Evolutionary conservation across 2,888 invertebrate species (phyloP), one percentile per base, ranked within the genome.

Genomic region (Ctena decussata): DNA sequence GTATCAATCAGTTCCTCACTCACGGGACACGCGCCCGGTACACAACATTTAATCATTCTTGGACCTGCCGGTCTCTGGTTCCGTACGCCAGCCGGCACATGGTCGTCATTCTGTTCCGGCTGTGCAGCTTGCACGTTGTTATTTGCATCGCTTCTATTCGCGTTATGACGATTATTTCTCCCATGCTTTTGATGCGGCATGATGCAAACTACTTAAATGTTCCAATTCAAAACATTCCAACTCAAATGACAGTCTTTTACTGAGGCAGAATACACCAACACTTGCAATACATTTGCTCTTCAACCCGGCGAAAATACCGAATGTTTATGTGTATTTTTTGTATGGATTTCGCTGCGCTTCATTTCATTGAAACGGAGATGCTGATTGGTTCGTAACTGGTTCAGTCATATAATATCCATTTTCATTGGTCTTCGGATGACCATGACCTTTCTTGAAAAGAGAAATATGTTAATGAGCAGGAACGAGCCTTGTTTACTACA

Each of bases 181-280:
- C 81, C 88, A 80, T 93, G 92, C 84, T 92, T 93, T 76, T 91
- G 90, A 74, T 93, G 92, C 49, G 94, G 94, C 94, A 94, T 94
- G 37, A 60, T 89, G 49, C 49, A 49, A 76, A 69, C 75, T 74
- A 39, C 46, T 27, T 32, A 60, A 21, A 8, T 32, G 46, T 70
- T 79, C 57, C 82, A 76, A 71, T 49, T 74, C 15, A 73, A 49
- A 84, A 77, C 44, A n/a, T 35, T 74, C 60, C 69, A 46, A 77
- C 32, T 71, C 37, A 72, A 77, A 39, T 89, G 89, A 79, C 89
- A 89, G 73, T 57, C 30, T 41, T 32, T 76, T 82, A 41, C 75
- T 84, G 53, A 60, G 69, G 49, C 65, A 57, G 46, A 79, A 86
- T 41, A 3, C 35, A 32, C 46, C 32, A 27, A 41, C 49, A 80